Evolutionary conservation across 2,888 invertebrate species (phyloP).

Genomic region (Diadegma fenestrale): DNA sequence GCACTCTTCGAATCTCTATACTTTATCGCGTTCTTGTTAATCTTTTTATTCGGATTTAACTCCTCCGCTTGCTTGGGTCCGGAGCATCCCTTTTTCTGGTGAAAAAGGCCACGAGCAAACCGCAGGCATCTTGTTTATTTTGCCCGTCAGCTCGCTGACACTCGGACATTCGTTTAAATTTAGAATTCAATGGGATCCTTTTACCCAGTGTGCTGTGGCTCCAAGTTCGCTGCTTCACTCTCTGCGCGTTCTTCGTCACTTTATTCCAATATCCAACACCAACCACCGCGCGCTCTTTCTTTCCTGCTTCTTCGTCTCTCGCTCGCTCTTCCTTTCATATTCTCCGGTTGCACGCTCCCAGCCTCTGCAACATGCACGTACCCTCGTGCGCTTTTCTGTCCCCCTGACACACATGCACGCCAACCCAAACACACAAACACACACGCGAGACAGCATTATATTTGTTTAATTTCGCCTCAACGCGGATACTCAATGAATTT

Average conservation of each 20-base stretch:
- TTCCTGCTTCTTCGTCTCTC: constrained; percentile 40
- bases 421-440: neutral
- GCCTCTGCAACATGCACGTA: constrained; percentile 57
- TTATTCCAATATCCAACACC: constrained; percentile 80
- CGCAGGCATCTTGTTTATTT: constrained; percentile 83
- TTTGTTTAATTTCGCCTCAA: constrained; percentile 67
- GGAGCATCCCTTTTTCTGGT: constrained; percentile 58
- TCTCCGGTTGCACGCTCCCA: constrained; percentile 58
- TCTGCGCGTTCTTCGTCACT: constrained; percentile 80
- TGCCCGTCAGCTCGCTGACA: constrained; percentile 82
- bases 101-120: constrained; percentile 67
- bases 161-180: constrained; percentile 84
- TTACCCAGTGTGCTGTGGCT: constrained; percentile 76
- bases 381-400: constrained; percentile 51
- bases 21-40: constrained; percentile 7
- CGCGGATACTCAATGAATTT: constrained; percentile 67
- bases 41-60: constrained; percentile 51
- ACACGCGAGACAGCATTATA: constrained; percentile 45
- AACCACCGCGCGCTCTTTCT: constrained; percentile 42
- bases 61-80: constrained; percentile 51
- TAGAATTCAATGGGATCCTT: constrained; percentile 85
- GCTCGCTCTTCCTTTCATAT: constrained; percentile 41
- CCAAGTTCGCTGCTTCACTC: constrained; percentile 75
- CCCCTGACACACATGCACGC: constrained; percentile 12
- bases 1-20: neutral